These are phyloP conservation scores for Cheilosia scutellata DNA, from an alignment of 2,888 invertebrate species.

Conservation along the genomic window DNA sequence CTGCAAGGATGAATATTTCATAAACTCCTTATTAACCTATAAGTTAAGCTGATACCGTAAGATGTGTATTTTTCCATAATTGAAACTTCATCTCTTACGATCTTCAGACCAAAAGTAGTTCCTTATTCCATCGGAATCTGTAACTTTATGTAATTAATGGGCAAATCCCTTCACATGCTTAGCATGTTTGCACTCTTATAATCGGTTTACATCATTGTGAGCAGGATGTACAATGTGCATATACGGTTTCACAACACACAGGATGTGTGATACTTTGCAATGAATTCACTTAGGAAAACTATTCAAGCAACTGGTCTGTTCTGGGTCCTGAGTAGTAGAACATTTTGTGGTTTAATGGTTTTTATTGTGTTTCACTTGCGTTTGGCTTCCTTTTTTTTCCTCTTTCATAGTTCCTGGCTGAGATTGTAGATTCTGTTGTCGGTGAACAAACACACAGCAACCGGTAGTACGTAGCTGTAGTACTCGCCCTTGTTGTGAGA, in stretches of 20 bases:
- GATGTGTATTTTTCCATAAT: too few relatives aligned
- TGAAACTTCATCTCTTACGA: too few relatives aligned
- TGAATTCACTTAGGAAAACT: constrained; percentile 52
- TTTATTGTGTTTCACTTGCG: constrained; percentile 40
- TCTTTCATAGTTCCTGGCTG: constrained; percentile 6
- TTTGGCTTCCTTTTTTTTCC: constrained; percentile 6
- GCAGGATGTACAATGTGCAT: not conserved
- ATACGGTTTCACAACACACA: not conserved
- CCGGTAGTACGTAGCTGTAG: not conserved
- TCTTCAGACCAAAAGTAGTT: not conserved
- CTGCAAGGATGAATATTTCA: too few relatives aligned
- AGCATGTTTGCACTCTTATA: constrained; percentile 16
- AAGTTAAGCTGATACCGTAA: too few relatives aligned
- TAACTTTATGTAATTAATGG: not conserved
- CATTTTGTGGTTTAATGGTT: constrained; percentile 54
- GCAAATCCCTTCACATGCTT: constrained; percentile 14
- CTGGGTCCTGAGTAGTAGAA: constrained; percentile 17
- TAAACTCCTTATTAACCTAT: too few relatives aligned
- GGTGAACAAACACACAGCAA: constrained; percentile 10
- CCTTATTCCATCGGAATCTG: not conserved
- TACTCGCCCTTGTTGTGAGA: constrained; percentile 4
- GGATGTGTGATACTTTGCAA: constrained; percentile 37
- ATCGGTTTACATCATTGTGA: constrained; percentile 17
- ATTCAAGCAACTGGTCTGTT: constrained; percentile 53
- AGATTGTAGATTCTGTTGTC: constrained; percentile 37